Conservation (phyloP, 2,888 invertebrate genomes). For the Arctia plantaginis region DNA sequence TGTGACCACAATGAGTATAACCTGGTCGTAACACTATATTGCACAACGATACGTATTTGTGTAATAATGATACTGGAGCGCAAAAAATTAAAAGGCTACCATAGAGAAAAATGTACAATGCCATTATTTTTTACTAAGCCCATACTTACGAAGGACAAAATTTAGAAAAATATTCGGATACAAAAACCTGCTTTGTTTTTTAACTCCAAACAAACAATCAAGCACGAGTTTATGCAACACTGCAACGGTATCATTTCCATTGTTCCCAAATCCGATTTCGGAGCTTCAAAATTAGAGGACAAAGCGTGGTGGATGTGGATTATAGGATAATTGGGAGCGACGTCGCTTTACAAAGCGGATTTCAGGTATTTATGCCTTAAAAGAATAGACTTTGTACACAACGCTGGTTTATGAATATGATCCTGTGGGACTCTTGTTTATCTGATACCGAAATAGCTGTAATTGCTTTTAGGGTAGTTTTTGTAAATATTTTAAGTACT, state of each 20-base stretch:
- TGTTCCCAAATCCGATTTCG: slow-evolving; percentile 44
- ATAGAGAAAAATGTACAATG: neutral
- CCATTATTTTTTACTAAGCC: neutral
- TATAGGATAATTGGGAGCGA: slow-evolving; percentile 64
- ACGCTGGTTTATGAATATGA: slow-evolving; percentile 47
- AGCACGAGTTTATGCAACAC: slow-evolving; percentile 8
- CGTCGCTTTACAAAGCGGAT: slow-evolving; percentile 57
- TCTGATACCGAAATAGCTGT: slow-evolving; percentile 36
- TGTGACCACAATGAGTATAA: neutral
- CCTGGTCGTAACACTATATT: too few relatives aligned
- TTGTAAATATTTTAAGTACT: neutral
- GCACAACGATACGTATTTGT: too few relatives aligned
- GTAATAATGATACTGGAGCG: too few relatives aligned
- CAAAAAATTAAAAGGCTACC: neutral
- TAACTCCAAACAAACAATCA: slow-evolving; percentile 3
- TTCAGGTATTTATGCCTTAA: slow-evolving; percentile 56
- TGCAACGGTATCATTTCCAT: slow-evolving; percentile 20
- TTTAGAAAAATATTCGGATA: neutral
- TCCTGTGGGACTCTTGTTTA: slow-evolving; percentile 46
- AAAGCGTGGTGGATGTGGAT: slow-evolving; percentile 65
- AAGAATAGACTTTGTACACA: slow-evolving; percentile 45
- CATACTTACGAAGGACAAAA: neutral
- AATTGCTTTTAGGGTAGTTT: slow-evolving; percentile 16
- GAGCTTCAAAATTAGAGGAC: slow-evolving; percentile 57
- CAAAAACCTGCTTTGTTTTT: slow-evolving; percentile 9